A percentile compares a stretch with the other conserved stretches of the same genome.
These are phyloP conservation scores for Leiothrix lutea DNA, from an alignment of 2,113 vertebrate genomes.

Conservation along the genomic window DNA sequence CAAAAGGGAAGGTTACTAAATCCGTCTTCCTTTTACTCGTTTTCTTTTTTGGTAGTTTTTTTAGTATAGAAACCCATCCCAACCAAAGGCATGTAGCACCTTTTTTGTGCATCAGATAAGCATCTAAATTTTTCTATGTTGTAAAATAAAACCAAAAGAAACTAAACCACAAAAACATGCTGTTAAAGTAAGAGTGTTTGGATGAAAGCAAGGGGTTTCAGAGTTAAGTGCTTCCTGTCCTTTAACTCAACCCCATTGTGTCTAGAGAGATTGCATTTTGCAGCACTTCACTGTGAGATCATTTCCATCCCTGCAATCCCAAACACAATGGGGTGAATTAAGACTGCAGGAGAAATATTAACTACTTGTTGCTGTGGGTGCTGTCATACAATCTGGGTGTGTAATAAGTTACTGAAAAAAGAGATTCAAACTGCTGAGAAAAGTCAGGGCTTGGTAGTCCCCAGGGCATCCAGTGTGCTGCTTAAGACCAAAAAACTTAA, in stretches of 20 bases:
- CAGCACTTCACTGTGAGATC: slow-evolving; percentile 33
- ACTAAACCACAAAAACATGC: not conserved
- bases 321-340: slow-evolving; percentile 39
- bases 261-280: slow-evolving; percentile 32
- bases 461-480: not conserved
- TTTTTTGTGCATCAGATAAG: not conserved
- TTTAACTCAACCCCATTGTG: slow-evolving; percentile 55
- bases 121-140: not conserved
- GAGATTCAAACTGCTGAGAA: not conserved
- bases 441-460: not conserved
- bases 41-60: not conserved
- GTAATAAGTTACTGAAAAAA: not conserved
- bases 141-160: not conserved
- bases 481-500: slow-evolving; percentile 25
- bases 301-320: slow-evolving; percentile 45
- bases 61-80: not conserved
- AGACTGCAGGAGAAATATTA: slow-evolving; percentile 12
- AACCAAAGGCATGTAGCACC: not conserved
- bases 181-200: slow-evolving; percentile 11
- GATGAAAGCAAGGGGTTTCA: slow-evolving; percentile 30
- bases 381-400: not conserved
- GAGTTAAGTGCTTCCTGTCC: slow-evolving; percentile 19
- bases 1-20: not conserved
- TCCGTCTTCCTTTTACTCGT: not conserved
- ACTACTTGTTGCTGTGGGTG: slow-evolving; percentile 29